Evolutionary conservation across 2,113 vertebrate species (phyloP).

Genomic region (Hoplias malabaricus): DNA sequence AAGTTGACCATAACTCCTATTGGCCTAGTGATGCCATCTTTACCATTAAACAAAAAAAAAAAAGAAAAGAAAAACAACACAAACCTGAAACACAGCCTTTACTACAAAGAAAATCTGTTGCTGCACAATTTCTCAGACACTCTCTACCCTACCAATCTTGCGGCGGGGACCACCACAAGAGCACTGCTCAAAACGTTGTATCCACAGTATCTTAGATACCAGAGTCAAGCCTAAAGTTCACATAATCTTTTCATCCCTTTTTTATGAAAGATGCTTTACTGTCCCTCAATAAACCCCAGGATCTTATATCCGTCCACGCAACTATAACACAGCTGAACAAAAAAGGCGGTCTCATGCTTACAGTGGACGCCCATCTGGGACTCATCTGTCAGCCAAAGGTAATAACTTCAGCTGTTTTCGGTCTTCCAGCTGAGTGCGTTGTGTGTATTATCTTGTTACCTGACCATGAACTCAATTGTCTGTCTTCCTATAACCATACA

Average conservation of each 20-base stretch:
- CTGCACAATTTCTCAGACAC: too few relatives aligned
- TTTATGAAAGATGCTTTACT: slow-evolving; percentile 44
- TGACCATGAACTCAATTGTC: slow-evolving; percentile 45
- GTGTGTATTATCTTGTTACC: slow-evolving; percentile 37
- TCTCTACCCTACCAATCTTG: too few relatives aligned
- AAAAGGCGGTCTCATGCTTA: slow-evolving; percentile 43
- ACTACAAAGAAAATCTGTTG: too few relatives aligned
- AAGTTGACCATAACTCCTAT: too few relatives aligned
- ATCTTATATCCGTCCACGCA: slow-evolving; percentile 53
- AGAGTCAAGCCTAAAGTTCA: too few relatives aligned
- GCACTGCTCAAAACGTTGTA: too few relatives aligned
- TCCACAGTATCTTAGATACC: too few relatives aligned
- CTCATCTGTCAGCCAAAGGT: slow-evolving; percentile 43
- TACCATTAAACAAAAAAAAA: too few relatives aligned
- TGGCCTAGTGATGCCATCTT: too few relatives aligned
- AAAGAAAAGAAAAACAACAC: too few relatives aligned
- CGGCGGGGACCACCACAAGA: too few relatives aligned
- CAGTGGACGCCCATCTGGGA: slow-evolving; percentile 52
- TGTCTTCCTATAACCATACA: slow-evolving; percentile 5
- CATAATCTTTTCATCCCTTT: slow-evolving; percentile 45
- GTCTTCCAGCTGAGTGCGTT: slow-evolving; percentile 11
- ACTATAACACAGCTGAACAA: slow-evolving; percentile 42
- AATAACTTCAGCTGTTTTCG: slow-evolving; percentile 42
- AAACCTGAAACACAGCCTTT: too few relatives aligned
- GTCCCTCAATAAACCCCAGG: slow-evolving; percentile 39